Conservation (phyloP, 2,113 vertebrate species). For the Zosterops borbonicus region DNA sequence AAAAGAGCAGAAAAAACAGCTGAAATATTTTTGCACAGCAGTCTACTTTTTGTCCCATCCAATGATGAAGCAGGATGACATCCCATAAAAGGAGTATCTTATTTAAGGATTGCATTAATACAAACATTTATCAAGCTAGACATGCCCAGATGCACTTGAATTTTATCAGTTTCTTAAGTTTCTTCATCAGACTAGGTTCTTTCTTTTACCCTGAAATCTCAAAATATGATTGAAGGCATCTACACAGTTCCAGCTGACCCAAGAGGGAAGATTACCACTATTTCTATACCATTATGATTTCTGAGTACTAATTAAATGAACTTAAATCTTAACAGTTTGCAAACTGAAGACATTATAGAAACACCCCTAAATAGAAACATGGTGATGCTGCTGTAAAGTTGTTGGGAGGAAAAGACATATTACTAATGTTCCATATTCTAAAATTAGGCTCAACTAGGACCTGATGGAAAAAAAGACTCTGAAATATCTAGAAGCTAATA, state of each 20-base stretch:
- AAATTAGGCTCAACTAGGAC: not conserved
- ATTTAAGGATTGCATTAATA: not conserved
- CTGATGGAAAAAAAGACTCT: not conserved
- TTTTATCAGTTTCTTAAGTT: not conserved
- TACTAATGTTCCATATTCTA: not conserved
- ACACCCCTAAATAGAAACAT: not conserved
- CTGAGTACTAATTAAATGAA: not conserved
- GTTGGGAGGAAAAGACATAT: not conserved
- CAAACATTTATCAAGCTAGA: not conserved
- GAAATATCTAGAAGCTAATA: not conserved
- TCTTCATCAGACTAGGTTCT: not conserved
- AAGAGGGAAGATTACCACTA: not conserved
- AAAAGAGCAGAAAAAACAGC: not conserved
- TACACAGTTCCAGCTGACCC: not conserved
- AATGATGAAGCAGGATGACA: not conserved
- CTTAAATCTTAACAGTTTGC: not conserved
- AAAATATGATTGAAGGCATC: not conserved
- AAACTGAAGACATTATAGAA: not conserved
- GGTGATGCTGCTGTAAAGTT: not conserved
- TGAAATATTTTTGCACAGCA: not conserved
- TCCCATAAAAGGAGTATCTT: not conserved
- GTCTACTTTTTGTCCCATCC: not conserved
- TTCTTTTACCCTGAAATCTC: not conserved
- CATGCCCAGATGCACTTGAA: not conserved
- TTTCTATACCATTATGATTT: not conserved